phyloP scores from a whole-genome alignment of 2,797 vertebrate genomes.

The Alca torda region DNA sequence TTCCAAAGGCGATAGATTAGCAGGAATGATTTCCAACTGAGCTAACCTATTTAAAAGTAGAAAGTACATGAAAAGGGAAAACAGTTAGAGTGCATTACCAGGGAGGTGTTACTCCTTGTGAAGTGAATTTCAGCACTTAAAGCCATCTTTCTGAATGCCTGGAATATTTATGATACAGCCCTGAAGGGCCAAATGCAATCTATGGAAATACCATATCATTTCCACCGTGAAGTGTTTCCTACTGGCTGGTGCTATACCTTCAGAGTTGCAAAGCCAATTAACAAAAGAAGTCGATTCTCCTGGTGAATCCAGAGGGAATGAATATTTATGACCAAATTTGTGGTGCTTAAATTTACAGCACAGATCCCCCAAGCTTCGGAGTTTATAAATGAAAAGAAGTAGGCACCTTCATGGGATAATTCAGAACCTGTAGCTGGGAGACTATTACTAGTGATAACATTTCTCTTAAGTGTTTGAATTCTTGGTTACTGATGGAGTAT shows the following conservation, averaged over 20 bases:
- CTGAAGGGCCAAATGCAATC: neutral
- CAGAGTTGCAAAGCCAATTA: neutral
- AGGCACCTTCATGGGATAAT: neutral
- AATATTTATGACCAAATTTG: neutral
- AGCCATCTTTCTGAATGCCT: conserved; percentile 27
- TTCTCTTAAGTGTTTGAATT: neutral
- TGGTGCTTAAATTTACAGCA: neutral
- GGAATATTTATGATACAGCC: neutral
- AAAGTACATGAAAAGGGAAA: conserved; percentile 10
- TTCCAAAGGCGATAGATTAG: neutral
- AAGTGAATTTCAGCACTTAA: conserved; percentile 32
- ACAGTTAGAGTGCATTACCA: neutral
- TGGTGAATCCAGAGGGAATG: neutral
- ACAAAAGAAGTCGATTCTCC: neutral
- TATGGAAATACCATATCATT: neutral
- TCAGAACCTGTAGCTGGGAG: neutral
- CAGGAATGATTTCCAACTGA: neutral
- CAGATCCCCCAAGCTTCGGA: neutral
- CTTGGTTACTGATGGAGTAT: neutral
- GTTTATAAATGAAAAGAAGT: neutral
- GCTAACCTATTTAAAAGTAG: conserved; percentile 17
- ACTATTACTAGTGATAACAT: neutral
- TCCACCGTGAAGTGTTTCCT: neutral
- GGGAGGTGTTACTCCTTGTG: conserved; percentile 42
- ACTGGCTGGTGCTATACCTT: neutral